phyloP scores from a whole-genome alignment of 1,140 invertebrate species.

The Fragariocoptes setiger region DNA sequence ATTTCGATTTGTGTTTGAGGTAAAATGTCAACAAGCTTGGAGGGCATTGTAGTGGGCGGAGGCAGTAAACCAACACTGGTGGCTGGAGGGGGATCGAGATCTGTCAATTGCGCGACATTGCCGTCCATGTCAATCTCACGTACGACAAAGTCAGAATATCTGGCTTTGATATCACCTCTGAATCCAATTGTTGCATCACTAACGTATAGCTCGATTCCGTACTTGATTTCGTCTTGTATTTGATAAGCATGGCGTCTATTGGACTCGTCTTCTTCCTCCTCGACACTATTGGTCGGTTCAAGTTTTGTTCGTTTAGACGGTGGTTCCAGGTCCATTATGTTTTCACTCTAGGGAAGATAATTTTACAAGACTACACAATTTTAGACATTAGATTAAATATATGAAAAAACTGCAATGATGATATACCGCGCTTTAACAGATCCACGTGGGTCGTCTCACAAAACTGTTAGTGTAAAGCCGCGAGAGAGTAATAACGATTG shows the following conservation, averaged over 20 bases:
- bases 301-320: too few relatives aligned
- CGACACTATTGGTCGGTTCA: too few relatives aligned
- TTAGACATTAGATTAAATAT: too few relatives aligned
- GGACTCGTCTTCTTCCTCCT: too few relatives aligned
- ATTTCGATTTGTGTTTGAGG: not conserved
- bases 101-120: slow-evolving; percentile 16
- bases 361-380: too few relatives aligned
- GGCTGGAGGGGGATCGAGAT: slow-evolving; percentile 10
- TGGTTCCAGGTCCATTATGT: too few relatives aligned
- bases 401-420: too few relatives aligned
- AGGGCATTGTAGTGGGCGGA: not conserved
- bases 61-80: not conserved
- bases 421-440: too few relatives aligned
- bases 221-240: not conserved
- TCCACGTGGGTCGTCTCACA: too few relatives aligned
- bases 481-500: too few relatives aligned
- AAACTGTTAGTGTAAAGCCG: too few relatives aligned
- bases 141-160: slow-evolving; percentile 22
- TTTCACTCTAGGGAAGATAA: too few relatives aligned
- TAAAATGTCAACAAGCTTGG: not conserved
- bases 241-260: not conserved
- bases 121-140: slow-evolving; percentile 18
- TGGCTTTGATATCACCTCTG: slow-evolving; percentile 10
- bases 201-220: not conserved
- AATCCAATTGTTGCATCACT: slow-evolving; percentile 1